Evolutionary conservation across 2,888 invertebrate species (phyloP).

Genomic region (Alloplasta piceator): DNA sequence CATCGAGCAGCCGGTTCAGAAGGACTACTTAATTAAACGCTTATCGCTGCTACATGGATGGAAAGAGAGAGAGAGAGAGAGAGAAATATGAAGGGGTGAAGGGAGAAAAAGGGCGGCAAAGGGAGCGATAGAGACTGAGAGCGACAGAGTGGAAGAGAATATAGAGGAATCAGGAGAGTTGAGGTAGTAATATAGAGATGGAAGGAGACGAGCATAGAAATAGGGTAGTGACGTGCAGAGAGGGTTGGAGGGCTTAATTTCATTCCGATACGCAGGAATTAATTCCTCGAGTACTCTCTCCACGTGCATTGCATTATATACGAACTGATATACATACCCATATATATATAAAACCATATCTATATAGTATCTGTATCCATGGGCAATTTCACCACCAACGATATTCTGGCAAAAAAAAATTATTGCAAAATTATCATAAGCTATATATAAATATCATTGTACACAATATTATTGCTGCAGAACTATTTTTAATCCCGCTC

Average conservation of each 20-base stretch:
- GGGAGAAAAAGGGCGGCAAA: neutral
- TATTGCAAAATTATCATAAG: neutral
- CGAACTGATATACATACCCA: constrained; percentile 14
- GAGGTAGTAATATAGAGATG: constrained; percentile 23
- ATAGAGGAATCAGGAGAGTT: neutral
- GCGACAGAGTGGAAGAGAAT: constrained; percentile 6
- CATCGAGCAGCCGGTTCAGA: constrained; percentile 49
- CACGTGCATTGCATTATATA: neutral
- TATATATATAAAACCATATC: neutral
- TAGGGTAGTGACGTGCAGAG: constrained; percentile 3
- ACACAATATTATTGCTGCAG: neutral
- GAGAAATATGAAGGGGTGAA: neutral
- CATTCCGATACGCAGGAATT: constrained; percentile 62
- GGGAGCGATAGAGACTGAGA: constrained; percentile 2
- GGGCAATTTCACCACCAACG: neutral
- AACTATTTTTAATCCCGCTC: too few relatives aligned
- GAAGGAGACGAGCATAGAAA: constrained; percentile 15
- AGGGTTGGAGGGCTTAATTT: constrained; percentile 45
- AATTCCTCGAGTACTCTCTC: constrained; percentile 54
- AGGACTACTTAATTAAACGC: constrained; percentile 67
- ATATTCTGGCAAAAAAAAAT: neutral
- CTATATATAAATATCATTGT: neutral
- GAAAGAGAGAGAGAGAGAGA: neutral
- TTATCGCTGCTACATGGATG: constrained; percentile 56
- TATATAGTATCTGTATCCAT: neutral